A percentile compares a stretch with the other conserved stretches of the same genome.
Conservation (phyloP, 2,113 vertebrate species). For the Glaucomys volans region DNA sequence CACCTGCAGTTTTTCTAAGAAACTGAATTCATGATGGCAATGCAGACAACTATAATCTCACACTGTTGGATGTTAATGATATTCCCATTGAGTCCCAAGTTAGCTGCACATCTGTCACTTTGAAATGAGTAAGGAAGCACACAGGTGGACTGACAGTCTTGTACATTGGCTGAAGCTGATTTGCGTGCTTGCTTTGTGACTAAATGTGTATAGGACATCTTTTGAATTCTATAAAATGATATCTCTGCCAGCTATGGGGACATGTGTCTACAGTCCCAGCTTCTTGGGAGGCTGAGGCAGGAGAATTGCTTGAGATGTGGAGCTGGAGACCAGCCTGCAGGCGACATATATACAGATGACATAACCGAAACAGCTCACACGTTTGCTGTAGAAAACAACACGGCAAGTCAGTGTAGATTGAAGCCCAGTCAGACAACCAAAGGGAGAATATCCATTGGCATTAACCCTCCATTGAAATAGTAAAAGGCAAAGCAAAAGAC, state of each 20-base stretch:
- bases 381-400: background rate
- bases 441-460: background rate
- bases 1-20: background rate
- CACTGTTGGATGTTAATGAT: background rate
- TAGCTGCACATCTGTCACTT: background rate
- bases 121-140: background rate
- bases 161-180: rapidly evolving
- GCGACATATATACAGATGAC: too few relatives aligned
- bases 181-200: background rate
- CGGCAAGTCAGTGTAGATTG: rapidly evolving
- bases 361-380: too few relatives aligned
- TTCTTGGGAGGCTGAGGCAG: background rate
- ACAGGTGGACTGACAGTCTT: rapidly evolving
- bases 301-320: background rate
- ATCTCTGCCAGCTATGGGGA: background rate
- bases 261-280: too few relatives aligned
- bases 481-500: background rate
- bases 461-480: background rate
- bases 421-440: background rate
- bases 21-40: background rate
- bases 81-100: rapidly evolving
- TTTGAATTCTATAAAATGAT: rapidly evolving
- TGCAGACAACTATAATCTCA: background rate
- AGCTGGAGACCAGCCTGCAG: background rate
- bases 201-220: rapidly evolving